A percentile compares a stretch with the other conserved stretches of the same genome.
These are phyloP conservation scores for Anabacerthia variegaticeps DNA, from an alignment of 2,797 vertebrate species.

Conservation along the genomic window DNA sequence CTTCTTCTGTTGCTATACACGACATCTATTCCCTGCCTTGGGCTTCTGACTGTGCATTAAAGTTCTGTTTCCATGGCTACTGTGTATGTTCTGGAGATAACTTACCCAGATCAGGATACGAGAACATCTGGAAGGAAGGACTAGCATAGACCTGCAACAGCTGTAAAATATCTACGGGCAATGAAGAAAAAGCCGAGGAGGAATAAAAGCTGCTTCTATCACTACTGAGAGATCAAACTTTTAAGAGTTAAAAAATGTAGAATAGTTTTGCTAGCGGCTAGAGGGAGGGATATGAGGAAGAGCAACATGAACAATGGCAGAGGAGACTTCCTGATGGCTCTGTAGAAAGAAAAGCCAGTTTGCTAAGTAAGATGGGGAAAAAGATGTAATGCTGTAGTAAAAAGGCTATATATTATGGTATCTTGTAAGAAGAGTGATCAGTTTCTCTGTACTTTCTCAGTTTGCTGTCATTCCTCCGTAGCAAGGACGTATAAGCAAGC, in stretches of 20 bases:
- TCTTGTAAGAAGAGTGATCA: not conserved
- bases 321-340: not conserved
- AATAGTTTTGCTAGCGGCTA: not conserved
- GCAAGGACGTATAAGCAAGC: not conserved
- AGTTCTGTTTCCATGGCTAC: slow-evolving; percentile 14
- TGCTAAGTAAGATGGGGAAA: not conserved
- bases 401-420: not conserved
- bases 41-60: not conserved
- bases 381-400: not conserved
- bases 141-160: slow-evolving; percentile 14
- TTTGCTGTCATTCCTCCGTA: not conserved
- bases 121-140: slow-evolving; percentile 24
- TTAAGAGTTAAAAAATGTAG: not conserved
- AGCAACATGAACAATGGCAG: not conserved
- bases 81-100: slow-evolving; percentile 14
- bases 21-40: not conserved
- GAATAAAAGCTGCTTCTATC: not conserved
- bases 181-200: slow-evolving; percentile 29
- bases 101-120: slow-evolving; percentile 6
- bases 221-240: not conserved
- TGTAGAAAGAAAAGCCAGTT: not conserved
- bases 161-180: not conserved
- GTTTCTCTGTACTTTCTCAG: not conserved
- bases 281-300: not conserved
- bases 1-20: not conserved